Conservation (phyloP, 2,888 invertebrate genomes). For the Entomobrya multifasciata region DNA sequence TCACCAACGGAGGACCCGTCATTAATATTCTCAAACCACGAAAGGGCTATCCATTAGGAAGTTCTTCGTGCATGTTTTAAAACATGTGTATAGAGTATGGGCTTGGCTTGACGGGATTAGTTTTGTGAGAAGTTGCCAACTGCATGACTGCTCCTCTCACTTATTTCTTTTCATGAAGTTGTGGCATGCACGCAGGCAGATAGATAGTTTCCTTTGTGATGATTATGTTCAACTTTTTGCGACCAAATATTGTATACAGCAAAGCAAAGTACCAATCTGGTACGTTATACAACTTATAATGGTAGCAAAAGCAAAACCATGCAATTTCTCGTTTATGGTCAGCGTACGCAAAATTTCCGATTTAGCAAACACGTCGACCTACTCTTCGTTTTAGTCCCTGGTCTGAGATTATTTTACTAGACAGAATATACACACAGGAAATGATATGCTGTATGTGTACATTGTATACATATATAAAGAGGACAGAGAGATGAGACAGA, state of each 20-base stretch:
- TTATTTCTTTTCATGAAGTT: slow-evolving; percentile 24
- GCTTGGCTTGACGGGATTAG: slow-evolving; percentile 23
- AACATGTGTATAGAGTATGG: not conserved
- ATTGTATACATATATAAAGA: not conserved
- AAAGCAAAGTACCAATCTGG: not conserved
- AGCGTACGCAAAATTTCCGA: slow-evolving; percentile 11
- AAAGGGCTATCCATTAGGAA: slow-evolving; percentile 52
- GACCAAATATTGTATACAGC: not conserved
- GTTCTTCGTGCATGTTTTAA: slow-evolving; percentile 35
- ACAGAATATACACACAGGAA: not conserved
- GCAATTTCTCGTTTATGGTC: slow-evolving; percentile 19
- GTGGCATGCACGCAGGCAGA: not conserved
- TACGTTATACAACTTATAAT: not conserved
- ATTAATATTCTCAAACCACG: slow-evolving; percentile 58
- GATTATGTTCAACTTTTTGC: not conserved
- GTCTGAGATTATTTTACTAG: not conserved
- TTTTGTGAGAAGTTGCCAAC: slow-evolving; percentile 48
- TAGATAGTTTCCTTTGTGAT: not conserved
- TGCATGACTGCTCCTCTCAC: slow-evolving; percentile 1
- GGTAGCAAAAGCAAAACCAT: not conserved
- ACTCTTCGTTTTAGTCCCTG: not conserved
- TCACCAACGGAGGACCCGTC: slow-evolving; percentile 15
- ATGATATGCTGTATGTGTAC: not conserved
- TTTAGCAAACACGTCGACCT: not conserved
- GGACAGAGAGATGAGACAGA: not conserved